These are phyloP conservation scores for Junonia oenone DNA, from an alignment of 2,888 invertebrate genomes.

Conservation along the genomic window DNA sequence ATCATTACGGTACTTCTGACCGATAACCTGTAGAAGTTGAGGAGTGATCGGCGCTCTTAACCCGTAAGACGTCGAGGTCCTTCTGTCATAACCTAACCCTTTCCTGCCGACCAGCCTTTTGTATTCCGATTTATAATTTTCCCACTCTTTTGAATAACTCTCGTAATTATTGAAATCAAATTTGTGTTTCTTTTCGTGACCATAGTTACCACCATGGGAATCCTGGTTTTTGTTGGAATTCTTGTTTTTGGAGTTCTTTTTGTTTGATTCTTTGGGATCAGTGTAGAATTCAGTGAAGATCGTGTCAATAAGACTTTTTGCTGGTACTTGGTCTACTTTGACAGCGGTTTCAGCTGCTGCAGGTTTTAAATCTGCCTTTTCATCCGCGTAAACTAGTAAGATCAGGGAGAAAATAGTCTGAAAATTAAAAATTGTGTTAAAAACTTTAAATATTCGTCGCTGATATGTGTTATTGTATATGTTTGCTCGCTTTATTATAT, in stretches of 20 bases:
- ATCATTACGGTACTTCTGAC: slow-evolving; percentile 2
- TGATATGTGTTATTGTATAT: too few species aligned
- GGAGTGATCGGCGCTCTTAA: slow-evolving; percentile 27
- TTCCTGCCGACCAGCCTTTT: slow-evolving; percentile 24
- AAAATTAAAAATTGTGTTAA: not conserved
- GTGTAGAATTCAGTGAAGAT: not conserved
- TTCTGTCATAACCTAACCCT: slow-evolving; percentile 32
- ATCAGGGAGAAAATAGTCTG: slow-evolving; percentile 22
- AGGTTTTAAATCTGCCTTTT: not conserved
- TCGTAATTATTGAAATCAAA: not conserved
- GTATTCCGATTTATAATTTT: not conserved
- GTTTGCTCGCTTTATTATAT: too few species aligned
- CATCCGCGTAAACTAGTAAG: slow-evolving; percentile 12
- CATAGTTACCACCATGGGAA: not conserved
- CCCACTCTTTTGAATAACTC: not conserved
- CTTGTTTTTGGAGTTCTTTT: not conserved
- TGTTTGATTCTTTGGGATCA: not conserved
- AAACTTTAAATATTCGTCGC: not conserved
- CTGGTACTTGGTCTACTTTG: not conserved
- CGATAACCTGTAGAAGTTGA: slow-evolving; percentile 17
- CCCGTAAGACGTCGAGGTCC: slow-evolving; percentile 23
- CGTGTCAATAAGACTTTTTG: not conserved
- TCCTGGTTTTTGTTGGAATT: not conserved
- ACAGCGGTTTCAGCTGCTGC: not conserved
- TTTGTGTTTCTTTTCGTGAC: not conserved